Conservation (phyloP, 2,888 invertebrate species). For the Meiosimyza platycephala region DNA sequence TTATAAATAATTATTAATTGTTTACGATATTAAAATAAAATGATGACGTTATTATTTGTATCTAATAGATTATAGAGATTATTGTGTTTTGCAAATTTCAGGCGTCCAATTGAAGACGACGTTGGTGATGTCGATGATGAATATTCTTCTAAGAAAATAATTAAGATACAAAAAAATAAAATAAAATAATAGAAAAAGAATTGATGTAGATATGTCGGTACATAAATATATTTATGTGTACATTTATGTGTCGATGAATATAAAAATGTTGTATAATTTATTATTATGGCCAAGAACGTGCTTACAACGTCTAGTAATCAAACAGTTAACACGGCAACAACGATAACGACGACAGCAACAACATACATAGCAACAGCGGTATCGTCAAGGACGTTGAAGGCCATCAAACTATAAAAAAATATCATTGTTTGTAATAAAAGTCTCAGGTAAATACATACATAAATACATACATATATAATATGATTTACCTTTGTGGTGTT, state of each 20-base stretch:
- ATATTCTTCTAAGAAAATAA: constrained; percentile 5
- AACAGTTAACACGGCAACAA: constrained; percentile 18
- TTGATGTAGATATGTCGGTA: neutral
- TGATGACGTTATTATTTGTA: constrained; percentile 45
- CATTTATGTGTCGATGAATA: neutral
- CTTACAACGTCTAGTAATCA: constrained; percentile 32
- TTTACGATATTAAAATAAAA: constrained; percentile 44
- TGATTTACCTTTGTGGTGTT: neutral
- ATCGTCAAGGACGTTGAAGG: constrained; percentile 51
- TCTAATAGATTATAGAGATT: constrained; percentile 27
- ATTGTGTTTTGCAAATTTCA: constrained; percentile 14
- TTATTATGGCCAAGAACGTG: constrained; percentile 34
- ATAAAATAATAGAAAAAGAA: constrained; percentile 17
- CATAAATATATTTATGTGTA: neutral
- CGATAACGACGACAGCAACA: constrained; percentile 19
- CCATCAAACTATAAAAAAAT: constrained; percentile 34
- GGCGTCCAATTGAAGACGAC: constrained; percentile 14
- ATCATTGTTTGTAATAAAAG: neutral
- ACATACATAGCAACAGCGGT: neutral
- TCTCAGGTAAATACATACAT: neutral
- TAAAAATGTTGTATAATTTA: constrained; percentile 35
- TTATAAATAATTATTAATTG: constrained; percentile 24
- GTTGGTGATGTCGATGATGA: neutral
- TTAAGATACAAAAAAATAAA: neutral
- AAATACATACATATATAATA: neutral